phyloP scores from a whole-genome alignment of 2,888 invertebrate species.

The Ectemnius cavifrons region DNA sequence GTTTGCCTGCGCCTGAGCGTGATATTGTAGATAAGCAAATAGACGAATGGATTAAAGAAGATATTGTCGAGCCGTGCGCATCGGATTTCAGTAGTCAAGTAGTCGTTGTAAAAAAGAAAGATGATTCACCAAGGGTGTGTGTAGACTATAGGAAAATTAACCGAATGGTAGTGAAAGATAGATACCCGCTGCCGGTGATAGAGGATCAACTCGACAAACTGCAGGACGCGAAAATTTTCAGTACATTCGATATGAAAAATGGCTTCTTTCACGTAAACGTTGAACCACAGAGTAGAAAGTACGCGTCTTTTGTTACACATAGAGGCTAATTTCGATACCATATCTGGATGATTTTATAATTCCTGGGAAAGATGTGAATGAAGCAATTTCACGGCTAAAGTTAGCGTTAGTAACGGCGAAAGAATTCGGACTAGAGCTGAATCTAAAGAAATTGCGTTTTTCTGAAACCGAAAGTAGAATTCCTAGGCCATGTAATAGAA shows the following conservation, averaged over 20 bases:
- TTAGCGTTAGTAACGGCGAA: not conserved
- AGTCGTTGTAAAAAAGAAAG: not conserved
- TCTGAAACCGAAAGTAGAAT: slow-evolving; percentile 22
- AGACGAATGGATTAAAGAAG: slow-evolving; percentile 20
- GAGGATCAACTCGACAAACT: slow-evolving; percentile 13
- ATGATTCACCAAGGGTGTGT: not conserved
- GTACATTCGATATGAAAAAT: slow-evolving; percentile 10
- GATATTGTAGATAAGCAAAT: slow-evolving; percentile 11
- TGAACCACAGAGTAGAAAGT: not conserved
- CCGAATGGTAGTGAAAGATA: slow-evolving; percentile 2
- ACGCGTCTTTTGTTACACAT: slow-evolving; percentile 28
- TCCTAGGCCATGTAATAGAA: slow-evolving; percentile 29
- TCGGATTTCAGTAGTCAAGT: slow-evolving; percentile 22
- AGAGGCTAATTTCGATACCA: slow-evolving; percentile 8
- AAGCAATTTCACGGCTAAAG: not conserved
- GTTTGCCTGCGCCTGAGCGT: slow-evolving; percentile 27
- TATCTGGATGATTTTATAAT: slow-evolving; percentile 11
- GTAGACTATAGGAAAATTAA: slow-evolving; percentile 8
- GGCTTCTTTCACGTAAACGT: slow-evolving; percentile 19
- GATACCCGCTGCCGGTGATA: slow-evolving; percentile 14
- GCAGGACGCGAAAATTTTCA: not conserved
- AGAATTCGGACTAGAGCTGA: slow-evolving; percentile 14
- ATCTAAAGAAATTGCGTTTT: slow-evolving; percentile 44
- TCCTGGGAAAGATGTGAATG: not conserved
- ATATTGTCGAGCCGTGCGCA: slow-evolving; percentile 24